Evolutionary conservation across 2,113 vertebrate genomes (phyloP), one percentile per base, ranked within the genome.

Genomic region (Python bivittatus): DNA sequence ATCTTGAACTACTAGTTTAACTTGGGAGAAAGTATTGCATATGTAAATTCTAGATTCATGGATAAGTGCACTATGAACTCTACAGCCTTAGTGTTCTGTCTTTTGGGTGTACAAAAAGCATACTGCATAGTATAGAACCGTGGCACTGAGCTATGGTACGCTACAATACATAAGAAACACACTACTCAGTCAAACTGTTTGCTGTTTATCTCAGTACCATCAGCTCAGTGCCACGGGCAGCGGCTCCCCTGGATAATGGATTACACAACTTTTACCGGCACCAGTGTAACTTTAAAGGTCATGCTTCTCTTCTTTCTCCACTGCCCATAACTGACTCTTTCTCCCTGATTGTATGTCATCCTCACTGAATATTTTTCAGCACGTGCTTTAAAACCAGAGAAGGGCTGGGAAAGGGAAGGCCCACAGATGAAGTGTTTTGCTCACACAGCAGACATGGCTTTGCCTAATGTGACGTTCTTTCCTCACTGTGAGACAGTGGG

Each of bases 371-470:
- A 91, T 83, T 57, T 61, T 88, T 23, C 44, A 88, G 29, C 33
- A 79, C 4, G 56, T 48, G 57, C 56, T 84, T 33, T 56, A 92
- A 90, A 87, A 57, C 56, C 72, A 85, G 52, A n/a, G 68, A 27
- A 33, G 48, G 22, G 33, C 17, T 33, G 17, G 54, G 54, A 58
- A 27, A 64, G 12, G 20, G 12, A 22, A 60, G 64, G 54, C n/a
- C 33, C 2, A 56, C 79, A 85, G 61, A 61, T 42, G 72, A 90
- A 84, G 84, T 56, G 13, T 64, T n/a, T 58, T 92, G 44, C 84
- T 92, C 33, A 27, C 84, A 84, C 54, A 88, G 84, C 56, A 92
- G 91, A 88, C 92, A 90, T 48, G 56, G 44, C 85, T 90, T 90
- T 54, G 84, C 57, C 22, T 84, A 44, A 84, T 17, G 68, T 90